Conservation (phyloP, 2,797 vertebrate genomes). For the Neoniphon sammara region DNA sequence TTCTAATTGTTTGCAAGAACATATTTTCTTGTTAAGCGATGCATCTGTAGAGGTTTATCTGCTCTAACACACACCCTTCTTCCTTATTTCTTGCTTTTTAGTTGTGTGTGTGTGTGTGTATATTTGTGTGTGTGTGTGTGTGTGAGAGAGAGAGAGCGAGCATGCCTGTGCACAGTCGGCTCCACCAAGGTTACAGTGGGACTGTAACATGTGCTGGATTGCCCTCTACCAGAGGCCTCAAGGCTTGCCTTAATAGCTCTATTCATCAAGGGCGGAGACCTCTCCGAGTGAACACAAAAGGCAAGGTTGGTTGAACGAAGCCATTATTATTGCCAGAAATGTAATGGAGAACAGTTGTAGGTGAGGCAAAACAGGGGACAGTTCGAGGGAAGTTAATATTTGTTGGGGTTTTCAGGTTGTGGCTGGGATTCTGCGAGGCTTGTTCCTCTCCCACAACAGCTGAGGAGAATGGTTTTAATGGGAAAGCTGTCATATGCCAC, state of each 20-base stretch:
- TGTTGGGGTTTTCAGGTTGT: constrained; percentile 27
- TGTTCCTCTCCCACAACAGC: constrained; percentile 42
- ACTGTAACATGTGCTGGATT: not conserved
- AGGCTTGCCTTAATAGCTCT: constrained; percentile 44
- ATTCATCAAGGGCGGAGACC: constrained; percentile 51
- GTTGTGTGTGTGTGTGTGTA: constrained; percentile 1
- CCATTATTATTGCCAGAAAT: constrained; percentile 11
- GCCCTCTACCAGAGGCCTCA: constrained; percentile 36
- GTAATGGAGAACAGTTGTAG: constrained; percentile 1
- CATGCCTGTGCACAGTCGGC: constrained; percentile 4
- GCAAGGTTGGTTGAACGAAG: constrained; percentile 13
- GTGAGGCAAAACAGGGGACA: constrained; percentile 19
- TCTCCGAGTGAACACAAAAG: constrained; percentile 40
- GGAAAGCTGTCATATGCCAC: constrained; percentile 56
- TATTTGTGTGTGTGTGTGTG: constrained; percentile 5
- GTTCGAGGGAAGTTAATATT: constrained; percentile 15
- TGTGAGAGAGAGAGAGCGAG: no score
- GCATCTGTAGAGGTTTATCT: not conserved
- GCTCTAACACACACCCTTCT: not conserved
- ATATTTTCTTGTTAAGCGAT: constrained; percentile 5
- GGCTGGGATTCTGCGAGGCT: constrained; percentile 3
- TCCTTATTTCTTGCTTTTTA: not conserved
- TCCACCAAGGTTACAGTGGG: constrained; percentile 15
- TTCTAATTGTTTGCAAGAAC: constrained; percentile 5
- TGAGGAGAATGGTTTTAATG: constrained; percentile 67